phyloP scores from a whole-genome alignment of 1,140 invertebrate species.

The Heliconius nattereri region DNA sequence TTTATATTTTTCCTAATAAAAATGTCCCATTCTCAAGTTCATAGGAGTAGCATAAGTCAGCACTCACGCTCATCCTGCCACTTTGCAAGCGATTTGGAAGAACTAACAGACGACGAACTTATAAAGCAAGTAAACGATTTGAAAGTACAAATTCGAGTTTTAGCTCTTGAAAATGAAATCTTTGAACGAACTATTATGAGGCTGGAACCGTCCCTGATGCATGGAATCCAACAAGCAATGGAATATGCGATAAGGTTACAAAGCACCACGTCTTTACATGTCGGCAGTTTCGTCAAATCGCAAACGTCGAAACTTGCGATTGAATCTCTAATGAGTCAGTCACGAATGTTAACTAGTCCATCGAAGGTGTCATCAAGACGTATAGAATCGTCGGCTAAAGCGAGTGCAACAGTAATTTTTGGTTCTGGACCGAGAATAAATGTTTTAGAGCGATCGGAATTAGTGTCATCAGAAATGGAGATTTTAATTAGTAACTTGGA shows the following conservation, averaged over 20 bases:
- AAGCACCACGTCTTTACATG: slow-evolving; percentile 52
- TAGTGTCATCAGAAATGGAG: slow-evolving; percentile 76
- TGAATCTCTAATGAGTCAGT: slow-evolving; percentile 61
- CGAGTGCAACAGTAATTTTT: slow-evolving; percentile 62
- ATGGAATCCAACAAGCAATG: slow-evolving; percentile 68
- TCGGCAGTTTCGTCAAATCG: slow-evolving; percentile 62
- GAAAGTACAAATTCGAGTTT: slow-evolving; percentile 60
- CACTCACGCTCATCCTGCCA: slow-evolving; percentile 58
- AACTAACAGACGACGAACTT: slow-evolving; percentile 65
- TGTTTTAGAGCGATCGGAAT: slow-evolving; percentile 71
- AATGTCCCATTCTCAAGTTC: slow-evolving; percentile 48
- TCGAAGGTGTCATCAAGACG: slow-evolving; percentile 61
- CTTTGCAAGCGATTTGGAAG: slow-evolving; percentile 56
- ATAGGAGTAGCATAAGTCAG: slow-evolving; percentile 59
- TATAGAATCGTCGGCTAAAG: slow-evolving; percentile 63
- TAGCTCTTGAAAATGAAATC: slow-evolving; percentile 71
- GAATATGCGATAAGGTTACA: slow-evolving; percentile 68
- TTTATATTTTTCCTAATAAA: slow-evolving; percentile 17
- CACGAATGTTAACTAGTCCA: slow-evolving; percentile 61
- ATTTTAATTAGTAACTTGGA: slow-evolving; percentile 64
- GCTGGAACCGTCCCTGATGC: slow-evolving; percentile 66
- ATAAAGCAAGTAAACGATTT: slow-evolving; percentile 63
- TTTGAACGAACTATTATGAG: slow-evolving; percentile 69
- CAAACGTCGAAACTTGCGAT: slow-evolving; percentile 59
- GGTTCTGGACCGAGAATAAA: slow-evolving; percentile 66